A percentile compares a stretch with the other conserved stretches of the same genome.
Conservation (phyloP, 2,797 vertebrate species). For the Pangasius mekongensis region DNA sequence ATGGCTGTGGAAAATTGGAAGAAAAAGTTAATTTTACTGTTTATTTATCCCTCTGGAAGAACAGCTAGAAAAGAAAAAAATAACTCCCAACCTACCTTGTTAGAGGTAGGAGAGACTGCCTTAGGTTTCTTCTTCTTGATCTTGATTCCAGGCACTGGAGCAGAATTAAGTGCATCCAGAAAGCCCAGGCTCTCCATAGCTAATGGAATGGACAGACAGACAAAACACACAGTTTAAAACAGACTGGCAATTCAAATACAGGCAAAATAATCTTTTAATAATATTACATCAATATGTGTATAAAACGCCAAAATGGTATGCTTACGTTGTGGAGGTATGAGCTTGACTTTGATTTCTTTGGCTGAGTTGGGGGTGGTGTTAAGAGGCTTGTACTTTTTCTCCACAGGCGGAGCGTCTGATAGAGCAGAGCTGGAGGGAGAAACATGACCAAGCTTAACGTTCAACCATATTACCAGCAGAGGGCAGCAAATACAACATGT, state of each 20-base stretch:
- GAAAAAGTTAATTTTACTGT: neutral
- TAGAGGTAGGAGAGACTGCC: conserved; percentile 85
- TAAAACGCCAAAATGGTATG: neutral
- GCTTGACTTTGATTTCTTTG: conserved; percentile 98
- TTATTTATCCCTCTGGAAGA: neutral
- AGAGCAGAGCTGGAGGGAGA: conserved; percentile 56
- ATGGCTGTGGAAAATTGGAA: conserved; percentile 70
- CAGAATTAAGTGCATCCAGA: conserved; percentile 93
- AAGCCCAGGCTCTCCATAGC: conserved; percentile 94
- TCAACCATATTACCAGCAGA: conserved; percentile 2
- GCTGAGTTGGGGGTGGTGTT: conserved; percentile 88
- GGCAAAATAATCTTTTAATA: no score
- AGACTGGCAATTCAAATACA: neutral
- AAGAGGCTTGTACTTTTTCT: conserved; percentile 96
- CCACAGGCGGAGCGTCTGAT: conserved; percentile 76
- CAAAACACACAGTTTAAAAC: neutral
- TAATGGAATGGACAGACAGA: conserved; percentile 56
- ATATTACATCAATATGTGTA: neutral
- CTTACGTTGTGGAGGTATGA: conserved; percentile 93
- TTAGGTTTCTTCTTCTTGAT: conserved; percentile 96
- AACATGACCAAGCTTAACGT: neutral
- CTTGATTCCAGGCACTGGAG: conserved; percentile 92
- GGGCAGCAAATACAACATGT: neutral
- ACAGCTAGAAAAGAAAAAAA: no score
- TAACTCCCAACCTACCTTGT: conserved; percentile 79